phyloP scores from a whole-genome alignment of 2,888 invertebrate genomes.

The Drosophila siamana region DNA sequence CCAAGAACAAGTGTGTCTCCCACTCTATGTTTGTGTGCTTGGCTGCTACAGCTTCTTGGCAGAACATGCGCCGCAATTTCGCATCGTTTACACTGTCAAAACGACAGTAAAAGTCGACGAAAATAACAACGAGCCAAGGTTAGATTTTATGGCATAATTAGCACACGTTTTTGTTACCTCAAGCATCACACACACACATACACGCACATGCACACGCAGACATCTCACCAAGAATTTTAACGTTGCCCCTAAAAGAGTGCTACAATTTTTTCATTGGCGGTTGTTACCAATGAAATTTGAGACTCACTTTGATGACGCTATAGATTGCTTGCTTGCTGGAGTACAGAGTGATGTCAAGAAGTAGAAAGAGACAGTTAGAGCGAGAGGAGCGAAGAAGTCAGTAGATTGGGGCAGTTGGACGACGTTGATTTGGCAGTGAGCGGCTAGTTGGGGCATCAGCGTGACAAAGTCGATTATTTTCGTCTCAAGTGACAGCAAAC shows the following conservation, averaged over 20 bases:
- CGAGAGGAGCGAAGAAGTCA: background rate
- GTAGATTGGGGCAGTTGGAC: background rate
- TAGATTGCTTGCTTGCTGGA: slow-evolving; percentile 27
- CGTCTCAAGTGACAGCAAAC: slow-evolving; percentile 79
- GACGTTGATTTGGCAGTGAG: background rate
- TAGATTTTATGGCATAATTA: slow-evolving; percentile 66
- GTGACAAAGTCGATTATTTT: slow-evolving; percentile 79
- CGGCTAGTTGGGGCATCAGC: slow-evolving; percentile 45
- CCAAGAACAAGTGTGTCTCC: slow-evolving; percentile 24
- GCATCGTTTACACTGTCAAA: slow-evolving; percentile 57
- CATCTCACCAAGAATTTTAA: background rate
- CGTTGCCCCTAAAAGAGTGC: slow-evolving; percentile 27
- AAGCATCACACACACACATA: slow-evolving; percentile 8
- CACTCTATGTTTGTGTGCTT: background rate
- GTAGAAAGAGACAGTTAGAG: background rate
- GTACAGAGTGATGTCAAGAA: background rate
- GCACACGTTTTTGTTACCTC: slow-evolving; percentile 46
- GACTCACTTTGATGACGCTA: slow-evolving; percentile 55
- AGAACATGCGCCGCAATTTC: slow-evolving; percentile 24
- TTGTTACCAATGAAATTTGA: slow-evolving; percentile 64
- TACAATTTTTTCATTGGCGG: slow-evolving; percentile 27
- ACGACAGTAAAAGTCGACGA: slow-evolving; percentile 43
- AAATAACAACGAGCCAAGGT: slow-evolving; percentile 2
- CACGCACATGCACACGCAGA: background rate
- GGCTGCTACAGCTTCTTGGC: slow-evolving; percentile 28